Percentiles rank a stretch among this genome's conserved stretches.
Conservation (phyloP, 2,113 vertebrate species). For the Hippoglossus stenolepis region DNA sequence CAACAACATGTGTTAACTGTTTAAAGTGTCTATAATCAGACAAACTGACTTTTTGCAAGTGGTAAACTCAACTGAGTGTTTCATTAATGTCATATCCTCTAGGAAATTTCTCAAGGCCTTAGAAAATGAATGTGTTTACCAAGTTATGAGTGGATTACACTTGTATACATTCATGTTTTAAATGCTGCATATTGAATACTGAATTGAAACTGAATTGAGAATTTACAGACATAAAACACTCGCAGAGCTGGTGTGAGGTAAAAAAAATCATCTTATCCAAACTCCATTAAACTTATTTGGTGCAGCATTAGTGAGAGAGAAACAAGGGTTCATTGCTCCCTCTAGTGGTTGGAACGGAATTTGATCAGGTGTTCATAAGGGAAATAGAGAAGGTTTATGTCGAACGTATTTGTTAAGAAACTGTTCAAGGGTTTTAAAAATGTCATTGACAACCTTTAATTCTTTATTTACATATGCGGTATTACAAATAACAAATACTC, state of each 20-base stretch:
- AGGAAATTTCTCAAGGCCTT: too few species aligned
- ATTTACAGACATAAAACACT: not conserved
- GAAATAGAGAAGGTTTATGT: not conserved
- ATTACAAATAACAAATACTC: not conserved
- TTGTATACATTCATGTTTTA: not conserved
- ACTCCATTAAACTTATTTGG: not conserved
- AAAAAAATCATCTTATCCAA: too few species aligned
- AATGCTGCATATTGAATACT: not conserved
- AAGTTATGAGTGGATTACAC: not conserved
- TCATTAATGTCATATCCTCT: too few species aligned
- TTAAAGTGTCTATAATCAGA: too few species aligned
- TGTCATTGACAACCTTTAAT: too few species aligned
- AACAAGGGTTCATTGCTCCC: not conserved
- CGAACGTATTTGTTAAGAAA: too few species aligned
- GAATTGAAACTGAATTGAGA: not conserved
- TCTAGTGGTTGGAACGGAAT: slow-evolving; percentile 7
- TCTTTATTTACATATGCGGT: not conserved
- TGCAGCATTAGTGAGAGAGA: not conserved
- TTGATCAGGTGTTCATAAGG: too few species aligned
- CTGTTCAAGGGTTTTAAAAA: too few species aligned
- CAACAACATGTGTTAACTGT: too few species aligned
- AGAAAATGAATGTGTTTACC: not conserved
- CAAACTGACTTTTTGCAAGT: too few species aligned
- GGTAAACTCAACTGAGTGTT: too few species aligned
- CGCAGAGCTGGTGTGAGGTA: too few species aligned